Percentiles rank a stretch among this genome's conserved stretches.
phyloP scores from a whole-genome alignment of 2,888 invertebrate species.

The Melitaea athalia region DNA sequence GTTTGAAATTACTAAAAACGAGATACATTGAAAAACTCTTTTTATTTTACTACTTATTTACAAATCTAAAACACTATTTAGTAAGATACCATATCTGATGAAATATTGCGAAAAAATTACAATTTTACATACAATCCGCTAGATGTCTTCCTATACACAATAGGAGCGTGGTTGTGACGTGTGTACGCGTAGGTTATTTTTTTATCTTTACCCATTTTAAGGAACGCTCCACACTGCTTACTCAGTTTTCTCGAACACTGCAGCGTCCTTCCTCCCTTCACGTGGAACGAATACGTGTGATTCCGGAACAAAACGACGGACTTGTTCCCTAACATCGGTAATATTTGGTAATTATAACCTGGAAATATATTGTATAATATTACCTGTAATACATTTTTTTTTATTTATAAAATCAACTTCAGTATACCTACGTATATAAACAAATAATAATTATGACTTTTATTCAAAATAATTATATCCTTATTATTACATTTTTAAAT shows the following conservation, averaged over 20 bases:
- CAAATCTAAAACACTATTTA: too few relatives aligned
- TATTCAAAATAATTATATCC: too few relatives aligned
- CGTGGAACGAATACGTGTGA: conserved; percentile 43
- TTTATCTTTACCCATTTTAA: conserved; percentile 36
- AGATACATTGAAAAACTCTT: too few relatives aligned
- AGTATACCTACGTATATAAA: neutral
- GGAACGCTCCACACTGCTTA: conserved; percentile 38
- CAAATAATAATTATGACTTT: too few relatives aligned
- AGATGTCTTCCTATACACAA: conserved; percentile 28
- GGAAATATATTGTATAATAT: conserved; percentile 13
- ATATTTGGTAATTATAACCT: conserved; percentile 29
- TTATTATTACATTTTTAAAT: too few relatives aligned
- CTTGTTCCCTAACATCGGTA: conserved; percentile 29
- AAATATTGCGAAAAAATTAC: neutral
- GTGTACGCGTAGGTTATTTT: conserved; percentile 30
- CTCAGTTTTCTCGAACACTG: conserved; percentile 35
- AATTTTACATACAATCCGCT: conserved; percentile 27
- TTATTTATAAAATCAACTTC: too few relatives aligned
- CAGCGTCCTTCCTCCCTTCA: conserved; percentile 32
- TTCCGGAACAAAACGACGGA: conserved; percentile 37
- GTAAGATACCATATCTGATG: too few relatives aligned
- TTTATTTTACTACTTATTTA: too few relatives aligned
- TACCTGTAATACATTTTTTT: neutral
- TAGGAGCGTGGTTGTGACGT: conserved; percentile 49
- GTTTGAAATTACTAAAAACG: too few relatives aligned